These are phyloP conservation scores for Gobiocypris rarus DNA, from an alignment of 2,113 vertebrate genomes.

Conservation along the genomic window DNA sequence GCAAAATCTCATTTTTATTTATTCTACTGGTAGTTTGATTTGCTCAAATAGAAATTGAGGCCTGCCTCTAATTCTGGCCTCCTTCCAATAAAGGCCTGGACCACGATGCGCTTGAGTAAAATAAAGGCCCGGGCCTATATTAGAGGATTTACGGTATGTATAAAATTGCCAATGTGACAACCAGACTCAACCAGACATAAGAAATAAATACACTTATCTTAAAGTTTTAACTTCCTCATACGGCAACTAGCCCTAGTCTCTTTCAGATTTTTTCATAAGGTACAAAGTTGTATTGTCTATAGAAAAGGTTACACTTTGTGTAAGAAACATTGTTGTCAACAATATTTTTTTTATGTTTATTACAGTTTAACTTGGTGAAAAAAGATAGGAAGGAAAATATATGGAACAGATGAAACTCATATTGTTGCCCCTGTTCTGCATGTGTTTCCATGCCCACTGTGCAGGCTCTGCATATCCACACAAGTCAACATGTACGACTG, in stretches of 20 bases:
- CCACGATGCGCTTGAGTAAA: too few species aligned
- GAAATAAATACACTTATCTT: too few species aligned
- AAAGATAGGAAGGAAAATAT: not conserved
- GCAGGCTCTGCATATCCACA: constrained; percentile 18
- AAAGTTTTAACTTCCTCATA: too few species aligned
- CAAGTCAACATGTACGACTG: constrained; percentile 75
- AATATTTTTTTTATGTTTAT: not conserved
- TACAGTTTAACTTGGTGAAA: not conserved
- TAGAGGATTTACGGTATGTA: too few species aligned
- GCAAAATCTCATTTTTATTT: too few species aligned
- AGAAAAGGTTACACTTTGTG: not conserved
- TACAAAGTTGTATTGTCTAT: not conserved
- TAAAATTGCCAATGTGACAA: too few species aligned
- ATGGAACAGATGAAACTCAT: constrained; percentile 26
- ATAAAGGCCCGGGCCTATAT: too few species aligned
- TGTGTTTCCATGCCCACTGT: not conserved
- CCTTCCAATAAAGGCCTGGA: too few species aligned
- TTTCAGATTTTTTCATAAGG: not conserved
- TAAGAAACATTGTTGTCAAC: not conserved
- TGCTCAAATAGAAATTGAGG: too few species aligned
- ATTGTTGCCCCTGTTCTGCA: constrained; percentile 17
- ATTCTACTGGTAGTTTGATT: too few species aligned
- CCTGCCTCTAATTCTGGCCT: too few species aligned
- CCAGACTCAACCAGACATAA: too few species aligned
- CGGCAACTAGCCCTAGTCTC: not conserved